phyloP scores from a whole-genome alignment of 2,797 vertebrate genomes.

The Botia kubotai region DNA sequence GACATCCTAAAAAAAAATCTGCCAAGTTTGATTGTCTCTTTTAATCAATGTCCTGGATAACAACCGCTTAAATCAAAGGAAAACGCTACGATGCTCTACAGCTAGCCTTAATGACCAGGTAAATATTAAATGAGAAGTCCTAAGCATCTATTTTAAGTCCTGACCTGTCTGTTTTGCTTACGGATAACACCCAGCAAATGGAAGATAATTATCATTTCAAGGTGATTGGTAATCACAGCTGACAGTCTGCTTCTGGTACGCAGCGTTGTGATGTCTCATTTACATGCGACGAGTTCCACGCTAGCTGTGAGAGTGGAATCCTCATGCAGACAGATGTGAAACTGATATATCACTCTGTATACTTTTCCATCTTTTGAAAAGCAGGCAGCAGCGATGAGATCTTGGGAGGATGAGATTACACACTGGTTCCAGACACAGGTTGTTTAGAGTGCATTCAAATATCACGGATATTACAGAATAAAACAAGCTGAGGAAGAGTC shows the following conservation, averaged over 20 bases:
- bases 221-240: conserved; percentile 52
- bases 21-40: conserved; percentile 11
- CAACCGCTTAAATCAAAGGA: conserved; percentile 25
- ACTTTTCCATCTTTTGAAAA: conserved; percentile 5
- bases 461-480: neutral
- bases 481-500: conserved; percentile 5
- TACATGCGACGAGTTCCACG: conserved; percentile 31
- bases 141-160: conserved; percentile 41
- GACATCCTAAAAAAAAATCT: conserved; percentile 1
- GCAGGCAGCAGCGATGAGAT: conserved; percentile 22
- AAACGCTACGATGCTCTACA: conserved; percentile 4
- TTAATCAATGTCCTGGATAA: conserved; percentile 8
- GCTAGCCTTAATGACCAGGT: conserved; percentile 47
- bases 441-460: conserved; percentile 5
- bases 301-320: conserved; percentile 32
- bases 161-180: conserved; percentile 55
- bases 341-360: conserved; percentile 38
- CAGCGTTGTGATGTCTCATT: conserved; percentile 50
- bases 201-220: conserved; percentile 59
- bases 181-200: conserved; percentile 43
- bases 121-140: conserved; percentile 43
- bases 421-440: conserved; percentile 6
- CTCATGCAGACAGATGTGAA: conserved; percentile 25
- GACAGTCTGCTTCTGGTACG: conserved; percentile 46
- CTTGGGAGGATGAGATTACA: conserved; percentile 18